Evolutionary conservation across 2,888 invertebrate species (phyloP).

Genomic region (Morpho achilles): DNA sequence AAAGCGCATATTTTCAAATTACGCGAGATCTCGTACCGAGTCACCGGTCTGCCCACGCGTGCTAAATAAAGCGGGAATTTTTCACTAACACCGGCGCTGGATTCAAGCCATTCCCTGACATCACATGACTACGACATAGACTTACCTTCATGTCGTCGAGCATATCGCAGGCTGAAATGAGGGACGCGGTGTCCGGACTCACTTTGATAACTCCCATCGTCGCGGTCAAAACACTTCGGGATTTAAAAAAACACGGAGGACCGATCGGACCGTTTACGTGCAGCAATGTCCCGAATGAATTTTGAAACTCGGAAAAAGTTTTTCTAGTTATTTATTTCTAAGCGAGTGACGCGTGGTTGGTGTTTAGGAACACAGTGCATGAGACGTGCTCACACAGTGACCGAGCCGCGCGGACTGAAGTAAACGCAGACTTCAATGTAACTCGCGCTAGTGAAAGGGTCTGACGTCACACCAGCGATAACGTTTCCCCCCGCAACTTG

Average conservation of each 20-base stretch:
- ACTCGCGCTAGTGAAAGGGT: constrained; percentile 70
- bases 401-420: constrained; percentile 76
- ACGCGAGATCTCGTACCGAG: constrained; percentile 41
- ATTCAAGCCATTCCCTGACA: constrained; percentile 42
- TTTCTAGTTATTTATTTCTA: constrained; percentile 40
- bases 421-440: constrained; percentile 45
- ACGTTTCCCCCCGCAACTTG: constrained; percentile 54
- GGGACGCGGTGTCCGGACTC: constrained; percentile 63
- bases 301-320: constrained; percentile 31
- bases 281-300: constrained; percentile 33
- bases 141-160: constrained; percentile 76
- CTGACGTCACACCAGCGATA: constrained; percentile 79
- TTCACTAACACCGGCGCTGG: constrained; percentile 51
- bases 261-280: constrained; percentile 59
- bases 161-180: constrained; percentile 69
- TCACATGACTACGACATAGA: constrained; percentile 42
- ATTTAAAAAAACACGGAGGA: constrained; percentile 55
- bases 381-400: constrained; percentile 69
- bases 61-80: constrained; percentile 45
- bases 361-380: constrained; percentile 61
- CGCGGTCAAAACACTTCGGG: constrained; percentile 31
- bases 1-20: constrained; percentile 47
- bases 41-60: constrained; percentile 40
- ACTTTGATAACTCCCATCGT: constrained; percentile 72
- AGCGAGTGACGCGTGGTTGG: constrained; percentile 58